Conservation (phyloP, 2,888 invertebrate species). For the Galerucella nymphaeae region DNA sequence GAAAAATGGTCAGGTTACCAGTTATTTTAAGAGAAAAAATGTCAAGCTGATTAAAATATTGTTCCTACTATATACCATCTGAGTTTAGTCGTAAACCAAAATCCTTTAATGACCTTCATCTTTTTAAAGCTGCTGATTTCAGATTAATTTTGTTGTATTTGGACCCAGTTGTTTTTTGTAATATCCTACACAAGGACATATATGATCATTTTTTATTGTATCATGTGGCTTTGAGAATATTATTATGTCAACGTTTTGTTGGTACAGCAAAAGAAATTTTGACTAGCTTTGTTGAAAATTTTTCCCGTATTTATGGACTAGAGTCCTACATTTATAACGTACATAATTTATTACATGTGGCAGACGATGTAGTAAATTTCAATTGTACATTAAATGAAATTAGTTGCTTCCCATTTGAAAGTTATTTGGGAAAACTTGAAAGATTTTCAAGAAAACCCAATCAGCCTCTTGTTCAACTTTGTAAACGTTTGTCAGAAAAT, state of each 20-base stretch:
- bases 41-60: conserved; percentile 24
- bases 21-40: conserved; percentile 25
- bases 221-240: conserved; percentile 30
- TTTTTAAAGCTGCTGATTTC: conserved; percentile 36
- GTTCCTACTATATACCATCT: conserved; percentile 27
- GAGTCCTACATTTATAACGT: conserved; percentile 43
- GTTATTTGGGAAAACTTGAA: conserved; percentile 34
- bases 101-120: conserved; percentile 33
- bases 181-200: conserved; percentile 20
- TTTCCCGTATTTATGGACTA: conserved; percentile 15
- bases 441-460: conserved; percentile 36
- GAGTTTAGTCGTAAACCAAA: conserved; percentile 40
- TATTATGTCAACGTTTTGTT: conserved; percentile 29
- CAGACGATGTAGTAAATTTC: conserved; percentile 37
- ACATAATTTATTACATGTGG: conserved; percentile 39
- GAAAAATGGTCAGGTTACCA: conserved; percentile 26
- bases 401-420: conserved; percentile 40
- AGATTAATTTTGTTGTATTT: conserved; percentile 12
- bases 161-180: conserved; percentile 16
- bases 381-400: conserved; percentile 35
- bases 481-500: conserved; percentile 15
- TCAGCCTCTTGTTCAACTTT: conserved; percentile 36
- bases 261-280: conserved; percentile 32
- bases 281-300: conserved; percentile 36
- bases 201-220: conserved; percentile 19